Percentiles rank a stretch among this genome's conserved stretches.
Conservation (phyloP, 2,113 vertebrate species). For the Ammodytes dubius region DNA sequence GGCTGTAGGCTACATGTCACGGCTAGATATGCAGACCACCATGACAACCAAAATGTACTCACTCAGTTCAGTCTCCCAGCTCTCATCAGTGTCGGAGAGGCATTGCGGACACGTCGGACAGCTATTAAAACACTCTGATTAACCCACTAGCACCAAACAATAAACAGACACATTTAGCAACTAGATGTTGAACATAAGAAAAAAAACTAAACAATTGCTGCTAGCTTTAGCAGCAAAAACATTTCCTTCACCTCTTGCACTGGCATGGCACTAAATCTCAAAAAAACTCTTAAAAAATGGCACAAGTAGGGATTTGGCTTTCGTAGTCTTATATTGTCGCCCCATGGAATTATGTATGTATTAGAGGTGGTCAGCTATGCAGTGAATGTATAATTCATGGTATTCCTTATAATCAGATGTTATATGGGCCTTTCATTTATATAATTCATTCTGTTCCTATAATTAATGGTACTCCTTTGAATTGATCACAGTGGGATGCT, state of each 20-base stretch:
- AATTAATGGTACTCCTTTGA: slow-evolving; percentile 28
- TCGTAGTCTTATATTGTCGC: slow-evolving; percentile 15
- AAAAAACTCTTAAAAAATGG: no score
- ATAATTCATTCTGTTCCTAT: neutral
- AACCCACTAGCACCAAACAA: neutral
- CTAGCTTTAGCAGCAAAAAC: neutral
- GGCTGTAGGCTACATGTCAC: neutral
- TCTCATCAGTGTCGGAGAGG: neutral
- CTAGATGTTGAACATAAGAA: neutral
- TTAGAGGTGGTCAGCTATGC: neutral
- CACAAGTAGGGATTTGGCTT: neutral
- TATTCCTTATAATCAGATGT: slow-evolving; percentile 13
- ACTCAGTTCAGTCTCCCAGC: neutral
- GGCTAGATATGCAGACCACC: neutral
- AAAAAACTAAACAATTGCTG: neutral
- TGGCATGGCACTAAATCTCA: no score
- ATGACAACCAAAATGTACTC: neutral
- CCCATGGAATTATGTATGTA: slow-evolving; percentile 8
- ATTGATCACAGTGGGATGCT: slow-evolving; percentile 16
- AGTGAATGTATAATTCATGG: slow-evolving; percentile 43
- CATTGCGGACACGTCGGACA: neutral
- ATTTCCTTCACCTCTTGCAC: neutral
- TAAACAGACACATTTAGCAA: neutral
- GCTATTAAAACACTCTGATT: neutral
- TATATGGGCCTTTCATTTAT: slow-evolving; percentile 13